Percentiles rank a stretch among this genome's conserved stretches.
phyloP scores from a whole-genome alignment of 2,113 vertebrate genomes.

The Balaenoptera acutorostrata region DNA sequence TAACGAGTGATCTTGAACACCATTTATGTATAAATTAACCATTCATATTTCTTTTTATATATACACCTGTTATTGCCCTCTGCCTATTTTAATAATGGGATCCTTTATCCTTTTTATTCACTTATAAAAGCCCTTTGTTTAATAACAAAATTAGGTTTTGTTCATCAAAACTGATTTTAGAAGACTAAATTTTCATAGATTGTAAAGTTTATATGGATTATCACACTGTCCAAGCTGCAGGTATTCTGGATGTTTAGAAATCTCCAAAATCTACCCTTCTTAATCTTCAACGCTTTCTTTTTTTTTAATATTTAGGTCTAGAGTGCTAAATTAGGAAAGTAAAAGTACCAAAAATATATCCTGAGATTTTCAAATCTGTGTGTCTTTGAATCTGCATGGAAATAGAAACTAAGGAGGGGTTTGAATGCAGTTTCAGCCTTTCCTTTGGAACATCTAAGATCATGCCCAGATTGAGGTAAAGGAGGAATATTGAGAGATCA shows the following conservation, averaged over 20 bases:
- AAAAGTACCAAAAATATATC: neutral
- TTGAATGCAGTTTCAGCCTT: neutral
- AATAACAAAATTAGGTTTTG: slow-evolving; percentile 26
- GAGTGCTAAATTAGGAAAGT: neutral
- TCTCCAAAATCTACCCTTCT: slow-evolving; percentile 56
- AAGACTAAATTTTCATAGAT: slow-evolving; percentile 38
- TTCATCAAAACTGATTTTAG: slow-evolving; percentile 67
- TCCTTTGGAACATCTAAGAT: neutral
- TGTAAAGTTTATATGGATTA: slow-evolving; percentile 71
- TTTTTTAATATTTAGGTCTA: neutral
- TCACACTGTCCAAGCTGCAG: slow-evolving; percentile 65
- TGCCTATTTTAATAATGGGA: slow-evolving; percentile 4
- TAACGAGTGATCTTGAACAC: neutral
- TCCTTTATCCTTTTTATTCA: slow-evolving; percentile 3
- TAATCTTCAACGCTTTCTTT: neutral
- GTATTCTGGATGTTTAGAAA: slow-evolving; percentile 65
- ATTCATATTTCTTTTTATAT: neutral
- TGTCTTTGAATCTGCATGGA: neutral
- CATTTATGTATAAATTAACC: neutral
- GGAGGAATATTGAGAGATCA: neutral
- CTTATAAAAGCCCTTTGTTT: slow-evolving; percentile 54
- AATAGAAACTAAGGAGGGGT: neutral
- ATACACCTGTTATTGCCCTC: neutral
- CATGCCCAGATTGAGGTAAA: no score
- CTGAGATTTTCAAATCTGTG: neutral